Percentiles rank a stretch among this genome's conserved stretches.
These are phyloP conservation scores for Bucorvus abyssinicus DNA, from an alignment of 2,797 vertebrate species.

Conservation along the genomic window DNA sequence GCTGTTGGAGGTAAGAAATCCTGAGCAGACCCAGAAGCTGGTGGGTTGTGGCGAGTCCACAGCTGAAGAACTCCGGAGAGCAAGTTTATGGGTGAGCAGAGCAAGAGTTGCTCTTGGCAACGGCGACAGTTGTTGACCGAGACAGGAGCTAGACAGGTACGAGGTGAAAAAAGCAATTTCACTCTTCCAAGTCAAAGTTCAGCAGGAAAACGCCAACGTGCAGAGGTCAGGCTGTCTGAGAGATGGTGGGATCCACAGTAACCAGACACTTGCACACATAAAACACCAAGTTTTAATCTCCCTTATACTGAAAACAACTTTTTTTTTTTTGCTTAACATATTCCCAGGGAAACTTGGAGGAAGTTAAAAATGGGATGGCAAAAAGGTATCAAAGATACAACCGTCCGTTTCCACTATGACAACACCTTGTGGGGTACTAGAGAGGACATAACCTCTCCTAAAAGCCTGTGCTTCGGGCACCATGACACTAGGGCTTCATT, in stretches of 20 bases:
- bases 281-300: background rate
- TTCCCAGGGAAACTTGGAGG: background rate
- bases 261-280: background rate
- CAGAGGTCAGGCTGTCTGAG: background rate
- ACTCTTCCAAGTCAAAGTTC: background rate
- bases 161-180: background rate
- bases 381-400: background rate
- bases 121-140: background rate
- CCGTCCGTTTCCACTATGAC: rapidly evolving
- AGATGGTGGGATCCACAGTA: background rate
- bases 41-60: background rate
- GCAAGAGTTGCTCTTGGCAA: background rate
- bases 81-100: background rate
- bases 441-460: background rate
- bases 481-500: background rate
- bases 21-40: background rate
- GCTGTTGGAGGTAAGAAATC: background rate
- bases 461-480: background rate
- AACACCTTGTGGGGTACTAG: background rate
- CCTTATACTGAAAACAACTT: background rate
- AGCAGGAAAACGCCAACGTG: background rate
- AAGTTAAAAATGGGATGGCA: background rate
- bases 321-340: background rate
- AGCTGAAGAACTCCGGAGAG: background rate
- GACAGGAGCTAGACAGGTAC: background rate